Base-by-base conservation (phyloP, 2,113 vertebrate species). In the Uropsilus gracilis region DNA sequence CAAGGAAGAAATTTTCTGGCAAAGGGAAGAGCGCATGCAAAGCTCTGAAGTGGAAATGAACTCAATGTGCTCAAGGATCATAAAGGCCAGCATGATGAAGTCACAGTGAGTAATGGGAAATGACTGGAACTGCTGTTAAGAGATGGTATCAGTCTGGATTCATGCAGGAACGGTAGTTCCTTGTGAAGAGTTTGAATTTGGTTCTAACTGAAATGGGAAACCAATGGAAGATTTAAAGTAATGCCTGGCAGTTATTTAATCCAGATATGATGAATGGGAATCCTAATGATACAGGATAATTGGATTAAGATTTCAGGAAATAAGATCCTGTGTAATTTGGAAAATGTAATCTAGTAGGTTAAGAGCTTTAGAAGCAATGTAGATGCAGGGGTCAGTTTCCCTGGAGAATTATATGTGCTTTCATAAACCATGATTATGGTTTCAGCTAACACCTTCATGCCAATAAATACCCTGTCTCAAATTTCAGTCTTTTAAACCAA, bases 281-380 rank as follows among this genome's bases (percentile, higher is more conserved):
- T 84, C 50, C 32, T 78, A 42, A 64, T 32, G 39, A 72, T 55
- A 42, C 0, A 63, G 75, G n/a, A 66, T 42, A 59, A 34, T 14
- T 91, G 5, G 28, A 71, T 59, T 63, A 87, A n/a, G 26, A 90
- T 94, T 87, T 87, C 32, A 24, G 82, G 66, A 69, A 88, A 94
- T 78, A 69, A 83, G 80, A 83, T 69, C 22, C 20, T 42, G 80
- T 20, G 37, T 44, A 72, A 90, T 88, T 84, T 87, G 71, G 44
- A 78, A 93, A 94, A 92, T 48, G 13, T 48, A 57, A 37, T 77
- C 69, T 77, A 59, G 39, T 63, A 28, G 37, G 63, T 28, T 69
- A 76, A 86, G 24, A 82, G n/a, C 61, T 87, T 24, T 76, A 53
- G 55, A 82, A 83, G 17, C 63, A 55, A 3, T 78, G 32, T 78